Percentiles rank a stretch among this genome's conserved stretches.
phyloP scores from a whole-genome alignment of 2,888 invertebrate genomes.

The Drosophila crucigera region DNA sequence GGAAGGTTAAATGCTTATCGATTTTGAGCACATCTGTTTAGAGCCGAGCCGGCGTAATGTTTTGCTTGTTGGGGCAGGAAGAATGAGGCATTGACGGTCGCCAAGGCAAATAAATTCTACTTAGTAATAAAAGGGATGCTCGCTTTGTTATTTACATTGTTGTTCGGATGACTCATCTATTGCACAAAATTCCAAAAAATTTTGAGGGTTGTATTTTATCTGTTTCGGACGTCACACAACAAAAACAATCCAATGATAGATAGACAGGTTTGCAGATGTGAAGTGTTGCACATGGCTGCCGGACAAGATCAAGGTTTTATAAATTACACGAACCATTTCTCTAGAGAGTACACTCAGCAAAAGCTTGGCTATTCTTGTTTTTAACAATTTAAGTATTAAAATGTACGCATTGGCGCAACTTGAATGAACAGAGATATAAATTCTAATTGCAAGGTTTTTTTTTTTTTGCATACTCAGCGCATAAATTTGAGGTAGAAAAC shows the following conservation, averaged over 20 bases:
- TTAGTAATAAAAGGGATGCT: slow-evolving; percentile 39
- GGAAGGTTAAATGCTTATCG: slow-evolving; percentile 63
- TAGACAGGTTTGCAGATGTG: slow-evolving; percentile 22
- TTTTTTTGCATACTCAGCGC: background rate
- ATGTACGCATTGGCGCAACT: background rate
- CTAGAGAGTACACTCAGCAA: slow-evolving; percentile 3
- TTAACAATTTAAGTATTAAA: background rate
- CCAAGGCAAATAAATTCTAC: slow-evolving; percentile 6
- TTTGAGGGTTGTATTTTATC: slow-evolving; percentile 29
- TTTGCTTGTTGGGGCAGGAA: slow-evolving; percentile 68
- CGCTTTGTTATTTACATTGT: slow-evolving; percentile 15
- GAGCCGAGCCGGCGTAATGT: slow-evolving; percentile 36
- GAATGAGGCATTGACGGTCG: slow-evolving; percentile 19
- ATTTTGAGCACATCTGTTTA: slow-evolving; percentile 55
- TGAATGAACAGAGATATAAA: background rate
- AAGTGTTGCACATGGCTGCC: slow-evolving; percentile 67
- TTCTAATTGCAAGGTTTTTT: background rate
- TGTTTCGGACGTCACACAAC: slow-evolving; percentile 5
- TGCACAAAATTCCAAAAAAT: background rate
- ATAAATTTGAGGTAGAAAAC: background rate
- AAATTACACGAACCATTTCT: slow-evolving; percentile 36
- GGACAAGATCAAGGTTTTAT: slow-evolving; percentile 72
- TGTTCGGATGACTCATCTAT: slow-evolving; percentile 39
- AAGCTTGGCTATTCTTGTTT: background rate
- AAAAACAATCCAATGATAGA: slow-evolving; percentile 3